A percentile compares a stretch with the other conserved stretches of the same genome.
Conservation (phyloP, 1,140 invertebrate genomes). For the Arion vulgaris region DNA sequence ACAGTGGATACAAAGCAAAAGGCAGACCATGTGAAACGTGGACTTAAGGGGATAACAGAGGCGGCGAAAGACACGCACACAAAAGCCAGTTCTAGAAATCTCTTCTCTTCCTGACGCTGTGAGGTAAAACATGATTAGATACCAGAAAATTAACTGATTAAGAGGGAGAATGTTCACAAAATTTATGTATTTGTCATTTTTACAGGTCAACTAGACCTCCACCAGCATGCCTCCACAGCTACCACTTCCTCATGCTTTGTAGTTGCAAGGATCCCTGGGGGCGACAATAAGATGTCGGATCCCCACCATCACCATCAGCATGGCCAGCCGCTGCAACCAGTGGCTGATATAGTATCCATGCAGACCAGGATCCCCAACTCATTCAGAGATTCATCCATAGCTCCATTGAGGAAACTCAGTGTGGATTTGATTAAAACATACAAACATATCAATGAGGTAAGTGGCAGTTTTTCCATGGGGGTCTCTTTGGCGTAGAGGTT, state of each 20-base stretch:
- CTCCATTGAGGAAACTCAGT: slow-evolving; percentile 95
- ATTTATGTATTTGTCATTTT: background rate
- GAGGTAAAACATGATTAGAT: too few species aligned
- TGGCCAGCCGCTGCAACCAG: slow-evolving; percentile 46
- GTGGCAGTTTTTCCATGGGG: background rate
- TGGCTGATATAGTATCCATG: slow-evolving; percentile 65
- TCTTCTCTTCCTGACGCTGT: too few species aligned
- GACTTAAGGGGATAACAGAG: too few species aligned
- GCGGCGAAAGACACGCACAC: too few species aligned
- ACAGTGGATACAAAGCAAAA: too few species aligned
- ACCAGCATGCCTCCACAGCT: slow-evolving; percentile 5
- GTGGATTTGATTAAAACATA: slow-evolving; percentile 99
- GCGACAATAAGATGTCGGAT: slow-evolving; percentile 22
- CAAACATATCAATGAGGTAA: slow-evolving; percentile 99
- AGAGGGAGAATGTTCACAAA: background rate
- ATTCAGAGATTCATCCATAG: slow-evolving; percentile 93
- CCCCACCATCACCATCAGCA: slow-evolving; percentile 12
- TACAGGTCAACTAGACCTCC: slow-evolving; percentile 36
- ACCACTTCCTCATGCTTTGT: slow-evolving; percentile 27
- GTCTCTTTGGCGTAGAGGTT: too few species aligned
- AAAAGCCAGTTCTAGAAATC: too few species aligned
- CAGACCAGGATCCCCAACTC: slow-evolving; percentile 59
- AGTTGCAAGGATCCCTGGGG: slow-evolving; percentile 32
- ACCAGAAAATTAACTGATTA: too few species aligned
- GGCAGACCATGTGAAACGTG: too few species aligned